These are phyloP conservation scores for Norana najaformis DNA, from an alignment of 2,888 invertebrate genomes.

Conservation along the genomic window DNA sequence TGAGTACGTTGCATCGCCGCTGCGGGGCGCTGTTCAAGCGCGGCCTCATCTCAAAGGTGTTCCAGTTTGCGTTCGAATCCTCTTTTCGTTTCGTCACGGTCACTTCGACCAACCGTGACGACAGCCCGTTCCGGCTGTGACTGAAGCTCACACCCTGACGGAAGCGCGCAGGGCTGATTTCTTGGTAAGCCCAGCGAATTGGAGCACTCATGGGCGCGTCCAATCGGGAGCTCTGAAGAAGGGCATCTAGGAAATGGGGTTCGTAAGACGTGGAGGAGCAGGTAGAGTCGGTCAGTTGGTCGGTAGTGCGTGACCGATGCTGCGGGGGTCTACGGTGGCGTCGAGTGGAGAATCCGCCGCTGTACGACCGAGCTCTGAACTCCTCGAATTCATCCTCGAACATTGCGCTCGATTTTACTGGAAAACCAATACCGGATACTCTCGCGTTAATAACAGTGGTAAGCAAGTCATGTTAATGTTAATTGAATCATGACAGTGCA, in stretches of 20 bases:
- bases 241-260: neutral
- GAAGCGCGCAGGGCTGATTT: neutral
- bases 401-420: neutral
- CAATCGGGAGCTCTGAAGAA: neutral
- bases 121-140: neutral
- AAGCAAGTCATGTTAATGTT: too few species aligned
- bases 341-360: slow-evolving; percentile 29
- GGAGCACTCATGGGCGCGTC: neutral
- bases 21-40: slow-evolving; percentile 15
- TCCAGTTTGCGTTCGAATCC: neutral
- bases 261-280: neutral
- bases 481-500: too few species aligned
- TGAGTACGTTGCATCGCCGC: neutral
- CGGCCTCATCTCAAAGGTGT: neutral
- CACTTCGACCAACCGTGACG: neutral
- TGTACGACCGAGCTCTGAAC: slow-evolving; percentile 35
- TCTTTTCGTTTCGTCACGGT: neutral
- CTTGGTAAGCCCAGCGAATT: neutral
- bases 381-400: slow-evolving; percentile 23
- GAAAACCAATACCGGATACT: neutral
- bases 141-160: neutral
- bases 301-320: neutral
- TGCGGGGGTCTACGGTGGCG: neutral
- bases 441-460: too few species aligned
- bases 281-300: neutral